Evolutionary conservation across 2,113 vertebrate species (phyloP), one percentile per base, ranked within the genome.

Genomic region (Archilochus colubris): DNA sequence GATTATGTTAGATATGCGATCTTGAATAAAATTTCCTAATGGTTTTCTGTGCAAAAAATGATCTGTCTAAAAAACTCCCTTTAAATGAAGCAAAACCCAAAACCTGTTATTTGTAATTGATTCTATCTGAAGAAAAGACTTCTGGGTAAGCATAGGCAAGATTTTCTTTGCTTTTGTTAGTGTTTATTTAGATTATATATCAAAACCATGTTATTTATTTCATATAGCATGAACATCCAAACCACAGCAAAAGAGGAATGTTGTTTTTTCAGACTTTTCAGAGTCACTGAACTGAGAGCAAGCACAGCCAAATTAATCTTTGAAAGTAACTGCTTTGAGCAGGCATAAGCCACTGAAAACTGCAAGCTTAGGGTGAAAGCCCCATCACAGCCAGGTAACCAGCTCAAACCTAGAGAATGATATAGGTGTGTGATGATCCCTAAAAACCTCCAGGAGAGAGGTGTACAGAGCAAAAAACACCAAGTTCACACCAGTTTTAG

Each of bases 311-410:
- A 92, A 33, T 77, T 94, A 1, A 24, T 93, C 25, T 91, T 74
- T 63, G 53, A 77, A 85, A 67, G 15, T 70, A 70, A 66, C 33
- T 88, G 28, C 63, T 88, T 80, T 82, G 74, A 82, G 25, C 89
- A 30, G 7, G 21, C n/a, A 25, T 85, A 89, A 94, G 55, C 55
- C 75, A 50, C 75, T 57, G 91, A 86, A 89, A 91, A 95, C 89
- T 94, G 79, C 14, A 86, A 61, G 79, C 72, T 82, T 91, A 89
- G 55, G 5, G 11, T 12, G 7, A 83, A 91, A 76, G 22, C 25
- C 81, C 27, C 16, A 4, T 19, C 54, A 14, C 7, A 68, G 51
- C 8, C 20, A 58, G 27, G 12, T 66, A 40, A 27, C 58, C 73
- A 43, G 69, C 55, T 82, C 44, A 91, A 61, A 63, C 18, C 69